Evolutionary conservation across 1,140 invertebrate genomes (phyloP), one percentile per base, ranked within the genome.

Genomic region (Lasioglossum baleicum): DNA sequence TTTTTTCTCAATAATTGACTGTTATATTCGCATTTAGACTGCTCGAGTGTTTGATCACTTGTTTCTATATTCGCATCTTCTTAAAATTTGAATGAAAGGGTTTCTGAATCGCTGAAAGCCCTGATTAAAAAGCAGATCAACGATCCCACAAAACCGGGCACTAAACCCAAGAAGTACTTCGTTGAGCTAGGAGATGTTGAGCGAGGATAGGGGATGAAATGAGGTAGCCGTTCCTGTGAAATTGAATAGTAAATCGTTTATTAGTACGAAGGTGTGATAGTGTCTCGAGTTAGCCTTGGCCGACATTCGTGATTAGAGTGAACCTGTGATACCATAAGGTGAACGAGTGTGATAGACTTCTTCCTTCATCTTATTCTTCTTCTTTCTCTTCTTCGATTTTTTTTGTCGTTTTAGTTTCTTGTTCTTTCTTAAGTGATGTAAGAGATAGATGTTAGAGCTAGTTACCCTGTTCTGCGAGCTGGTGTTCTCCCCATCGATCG

Each of bases 231-330:
- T 76, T 31, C n/a, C 42, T 42, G 66, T 90, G 88, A 90, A 90
- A 91, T 91, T 82, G 89, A 91, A 88, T 91, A 91, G 86, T 91
- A 90, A 91, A 91, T 91, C 85, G 88, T 91, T 91, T 91, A 91
- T 91, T 91, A 91, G 88, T 90, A 91, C 88, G 90, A 90, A 91
- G 88, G 85, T 89, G 90, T 90, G 90, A 90, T 89, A 90, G 87
- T 90, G 86, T 88, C 85, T 88, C 85, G 80, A 88, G 79, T 89
- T 90, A 89, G 83, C 84, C 72, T 67, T 83, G 83, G 75, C 79
- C 84, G 86, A 87, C 83, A 86, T 84, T 86, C 74, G 84, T 88
- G 87, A 90, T 84, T 88, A 84, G 81, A 82, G 86, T 82, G 80
- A 89, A 85, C 81, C 87, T 76, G 84, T 88, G 89, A 89, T 88